phyloP scores from a whole-genome alignment of 2,113 vertebrate species.

The Otus sunia region DNA sequence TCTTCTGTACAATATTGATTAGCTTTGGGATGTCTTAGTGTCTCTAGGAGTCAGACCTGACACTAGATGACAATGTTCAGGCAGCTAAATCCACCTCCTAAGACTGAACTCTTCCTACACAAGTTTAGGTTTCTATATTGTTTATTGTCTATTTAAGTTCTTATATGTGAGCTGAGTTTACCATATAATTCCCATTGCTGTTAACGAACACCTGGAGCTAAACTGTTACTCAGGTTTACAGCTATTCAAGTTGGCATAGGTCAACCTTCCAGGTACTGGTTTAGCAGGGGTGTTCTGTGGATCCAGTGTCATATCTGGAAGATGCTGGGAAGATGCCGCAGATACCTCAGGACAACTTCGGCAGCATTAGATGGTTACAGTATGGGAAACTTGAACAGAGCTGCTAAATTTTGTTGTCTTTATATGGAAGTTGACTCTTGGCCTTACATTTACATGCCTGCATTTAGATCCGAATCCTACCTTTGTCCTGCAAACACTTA shows the following conservation, averaged over 20 bases:
- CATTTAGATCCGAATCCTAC: neutral
- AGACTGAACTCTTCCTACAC: neutral
- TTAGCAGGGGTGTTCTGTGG: neutral
- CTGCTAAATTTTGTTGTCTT: neutral
- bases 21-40: neutral
- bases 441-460: neutral
- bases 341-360: neutral
- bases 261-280: too few relatives aligned
- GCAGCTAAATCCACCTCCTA: neutral
- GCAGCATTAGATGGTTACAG: neutral
- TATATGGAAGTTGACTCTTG: neutral
- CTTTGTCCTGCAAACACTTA: neutral
- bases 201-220: neutral
- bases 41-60: neutral
- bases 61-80: neutral
- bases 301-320: neutral
- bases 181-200: neutral
- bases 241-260: neutral
- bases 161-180: neutral
- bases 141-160: neutral
- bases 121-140: fast-evolving
- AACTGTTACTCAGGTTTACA: neutral
- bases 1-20: neutral
- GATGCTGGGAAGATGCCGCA: neutral
- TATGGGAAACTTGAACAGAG: neutral